phyloP scores from a whole-genome alignment of 2,113 vertebrate genomes.

The Prunella himalayana region DNA sequence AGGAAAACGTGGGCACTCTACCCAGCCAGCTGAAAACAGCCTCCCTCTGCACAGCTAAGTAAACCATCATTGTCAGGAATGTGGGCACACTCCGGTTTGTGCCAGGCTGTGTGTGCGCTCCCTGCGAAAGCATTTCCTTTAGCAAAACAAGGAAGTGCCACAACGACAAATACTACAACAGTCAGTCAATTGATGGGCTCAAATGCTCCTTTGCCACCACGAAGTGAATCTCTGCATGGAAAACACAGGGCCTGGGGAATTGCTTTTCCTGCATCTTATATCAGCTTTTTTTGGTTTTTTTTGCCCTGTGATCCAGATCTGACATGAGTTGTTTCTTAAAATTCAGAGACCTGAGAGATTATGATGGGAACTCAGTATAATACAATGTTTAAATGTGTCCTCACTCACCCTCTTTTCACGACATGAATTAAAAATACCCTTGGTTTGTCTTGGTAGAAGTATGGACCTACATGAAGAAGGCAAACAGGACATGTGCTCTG shows the following conservation, averaged over 20 bases:
- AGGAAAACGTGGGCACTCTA: background rate
- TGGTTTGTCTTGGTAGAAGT: background rate
- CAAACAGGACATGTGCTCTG: background rate
- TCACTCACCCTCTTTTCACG: background rate
- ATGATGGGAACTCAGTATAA: background rate
- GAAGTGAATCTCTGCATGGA: background rate
- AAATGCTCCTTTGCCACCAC: background rate
- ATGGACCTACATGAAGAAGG: background rate
- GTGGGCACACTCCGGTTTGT: background rate
- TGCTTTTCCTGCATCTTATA: background rate
- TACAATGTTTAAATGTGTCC: background rate
- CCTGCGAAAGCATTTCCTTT: constrained; percentile 32
- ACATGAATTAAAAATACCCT: background rate
- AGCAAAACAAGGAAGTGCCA: background rate
- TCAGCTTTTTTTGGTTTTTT: background rate
- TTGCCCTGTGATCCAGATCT: background rate
- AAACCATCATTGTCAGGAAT: constrained; percentile 32
- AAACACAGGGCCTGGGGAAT: background rate
- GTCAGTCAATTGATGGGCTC: background rate
- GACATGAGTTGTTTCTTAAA: background rate
- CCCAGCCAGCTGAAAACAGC: background rate
- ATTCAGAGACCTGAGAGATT: background rate
- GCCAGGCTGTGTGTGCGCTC: constrained; percentile 7
- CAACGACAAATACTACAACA: constrained; percentile 36
- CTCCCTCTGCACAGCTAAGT: constrained; percentile 1